Evolutionary conservation across 2,113 vertebrate species (phyloP).

Genomic region (Columba livia): DNA sequence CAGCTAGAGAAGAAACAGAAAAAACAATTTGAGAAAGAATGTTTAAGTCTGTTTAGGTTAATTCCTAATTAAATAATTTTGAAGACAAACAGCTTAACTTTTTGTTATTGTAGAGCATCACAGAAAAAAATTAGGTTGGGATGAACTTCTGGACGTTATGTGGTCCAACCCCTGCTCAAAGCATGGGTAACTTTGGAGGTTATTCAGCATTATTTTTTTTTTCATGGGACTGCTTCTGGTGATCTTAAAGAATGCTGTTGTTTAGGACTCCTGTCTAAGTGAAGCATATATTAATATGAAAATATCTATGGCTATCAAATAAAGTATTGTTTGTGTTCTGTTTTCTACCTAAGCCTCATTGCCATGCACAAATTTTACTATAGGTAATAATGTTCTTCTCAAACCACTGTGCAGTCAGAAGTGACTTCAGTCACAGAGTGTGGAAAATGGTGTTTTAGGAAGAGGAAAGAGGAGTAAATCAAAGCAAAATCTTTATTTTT

Average conservation of each 20-base stretch:
- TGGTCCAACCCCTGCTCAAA: neutral
- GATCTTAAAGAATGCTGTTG: neutral
- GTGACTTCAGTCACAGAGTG: neutral
- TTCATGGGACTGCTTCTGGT: neutral
- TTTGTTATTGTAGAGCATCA: neutral
- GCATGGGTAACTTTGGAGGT: neutral
- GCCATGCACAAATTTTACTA: accelerated
- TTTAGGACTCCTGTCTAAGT: neutral
- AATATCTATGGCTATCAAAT: neutral
- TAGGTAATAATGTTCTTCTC: neutral
- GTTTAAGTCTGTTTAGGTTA: neutral
- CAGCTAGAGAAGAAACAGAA: neutral
- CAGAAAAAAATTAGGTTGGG: neutral
- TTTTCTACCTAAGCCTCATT: neutral
- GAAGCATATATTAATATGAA: neutral
- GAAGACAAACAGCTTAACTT: neutral
- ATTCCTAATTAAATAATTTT: neutral
- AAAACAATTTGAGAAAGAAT: neutral
- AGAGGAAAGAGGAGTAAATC: neutral
- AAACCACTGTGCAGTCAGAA: neutral
- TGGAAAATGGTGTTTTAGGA: neutral
- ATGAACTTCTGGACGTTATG: neutral
- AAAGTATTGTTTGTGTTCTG: neutral
- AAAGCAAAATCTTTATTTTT: neutral
- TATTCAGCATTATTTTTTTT: neutral